Base-by-base conservation (phyloP, 1,140 invertebrate genomes). In the Papilio helenus region DNA sequence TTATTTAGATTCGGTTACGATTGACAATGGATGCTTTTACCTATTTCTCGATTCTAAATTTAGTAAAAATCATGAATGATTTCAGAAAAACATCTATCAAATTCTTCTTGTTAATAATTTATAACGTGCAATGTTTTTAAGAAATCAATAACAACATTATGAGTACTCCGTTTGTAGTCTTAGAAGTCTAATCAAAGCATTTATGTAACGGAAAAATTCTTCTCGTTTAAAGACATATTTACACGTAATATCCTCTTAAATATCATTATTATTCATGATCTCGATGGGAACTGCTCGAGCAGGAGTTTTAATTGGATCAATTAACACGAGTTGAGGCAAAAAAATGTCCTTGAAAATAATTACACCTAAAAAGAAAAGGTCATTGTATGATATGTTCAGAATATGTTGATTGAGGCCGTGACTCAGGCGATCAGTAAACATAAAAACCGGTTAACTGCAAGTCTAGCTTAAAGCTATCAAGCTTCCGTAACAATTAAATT, bases 1-100 rank as follows among this genome's bases (percentile, higher is more conserved):
- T 88, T 89, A 83, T 85, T 81, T 86, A 90, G 87, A 90, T 93
- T 89, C 82, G 85, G 85, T 85, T 88, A 87, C 89, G 84, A 90
- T 92, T 90, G 87, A 90, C 85, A 87, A 79, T 81, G 82, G 80
- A 89, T 44, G 10, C 72, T 74, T 89, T 86, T 83, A 88, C 85
- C 84, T 87, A 86, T 86, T 85, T 79, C 74, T 72, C 73, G 81
- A 72, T 68, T 76, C 44, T 68, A 77, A 68, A 79, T 77, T 80
- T 46, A 46, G 44, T 46, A 3, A 3, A 14, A 2, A 14, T 46
- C 12, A 46, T 14, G 44, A 14, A 3, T 0, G 44, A 46, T 16
- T 46, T 46, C 14, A 46, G 44, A 14, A 46, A 16, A 12, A 46
- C 0, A 14, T 46, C 12, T 14, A 16, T 12, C n/a, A 46, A 16